These are phyloP conservation scores for Hypercompe scribonia DNA, from an alignment of 2,888 invertebrate species.

Conservation along the genomic window DNA sequence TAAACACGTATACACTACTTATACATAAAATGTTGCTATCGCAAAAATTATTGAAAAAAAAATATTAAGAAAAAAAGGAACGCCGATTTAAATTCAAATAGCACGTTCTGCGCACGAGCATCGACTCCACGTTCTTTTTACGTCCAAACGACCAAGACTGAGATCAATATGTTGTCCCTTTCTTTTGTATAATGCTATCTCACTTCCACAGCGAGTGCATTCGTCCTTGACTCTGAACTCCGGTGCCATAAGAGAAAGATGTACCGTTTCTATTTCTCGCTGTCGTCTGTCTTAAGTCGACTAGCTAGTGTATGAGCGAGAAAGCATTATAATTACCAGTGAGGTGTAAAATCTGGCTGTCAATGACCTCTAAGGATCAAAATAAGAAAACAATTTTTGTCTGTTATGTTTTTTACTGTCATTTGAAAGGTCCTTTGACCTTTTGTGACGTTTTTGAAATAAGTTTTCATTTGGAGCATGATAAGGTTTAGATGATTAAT, in stretches of 20 bases:
- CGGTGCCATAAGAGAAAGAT: slow-evolving; percentile 68
- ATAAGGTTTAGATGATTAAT: not conserved
- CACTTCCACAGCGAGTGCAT: slow-evolving; percentile 66
- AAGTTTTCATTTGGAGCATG: slow-evolving; percentile 8
- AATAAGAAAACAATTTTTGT: slow-evolving; percentile 67
- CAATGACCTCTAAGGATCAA: slow-evolving; percentile 82
- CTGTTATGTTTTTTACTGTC: slow-evolving; percentile 71
- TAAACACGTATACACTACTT: slow-evolving; percentile 65
- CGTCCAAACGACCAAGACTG: slow-evolving; percentile 57
- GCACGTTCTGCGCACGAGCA: slow-evolving; percentile 63
- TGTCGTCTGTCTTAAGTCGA: slow-evolving; percentile 51
- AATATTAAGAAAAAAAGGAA: slow-evolving; percentile 40
- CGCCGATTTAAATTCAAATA: slow-evolving; percentile 59
- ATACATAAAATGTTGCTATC: slow-evolving; percentile 61
- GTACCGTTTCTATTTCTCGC: slow-evolving; percentile 75
- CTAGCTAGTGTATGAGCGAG: slow-evolving; percentile 56
- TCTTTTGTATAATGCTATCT: slow-evolving; percentile 58
- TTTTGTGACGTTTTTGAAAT: slow-evolving; percentile 26
- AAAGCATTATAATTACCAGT: slow-evolving; percentile 64
- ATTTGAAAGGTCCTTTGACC: slow-evolving; percentile 68
- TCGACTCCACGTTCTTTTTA: slow-evolving; percentile 68
- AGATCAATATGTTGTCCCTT: slow-evolving; percentile 55
- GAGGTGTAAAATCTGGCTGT: slow-evolving; percentile 75
- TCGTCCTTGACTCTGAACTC: slow-evolving; percentile 81
- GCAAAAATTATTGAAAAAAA: slow-evolving; percentile 34